Evolutionary conservation across 2,113 vertebrate genomes (phyloP), one percentile per base, ranked within the genome.

Genomic region (Cricetomys ansorgei): DNA sequence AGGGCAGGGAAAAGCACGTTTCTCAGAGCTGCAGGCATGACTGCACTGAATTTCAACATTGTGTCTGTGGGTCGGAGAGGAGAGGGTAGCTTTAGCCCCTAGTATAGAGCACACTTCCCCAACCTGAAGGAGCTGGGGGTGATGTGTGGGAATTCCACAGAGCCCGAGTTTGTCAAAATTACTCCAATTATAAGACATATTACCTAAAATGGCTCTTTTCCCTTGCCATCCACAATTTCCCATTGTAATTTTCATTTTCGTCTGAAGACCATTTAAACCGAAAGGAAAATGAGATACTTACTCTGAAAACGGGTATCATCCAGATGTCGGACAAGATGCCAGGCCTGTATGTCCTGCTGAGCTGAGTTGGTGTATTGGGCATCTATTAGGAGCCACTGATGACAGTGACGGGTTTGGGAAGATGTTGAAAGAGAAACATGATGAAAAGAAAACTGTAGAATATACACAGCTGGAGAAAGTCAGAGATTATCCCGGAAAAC

Each of bases 141-240:
- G 97, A 98, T 96, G 89, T 93, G 95, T 98, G 99, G 98, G 99
- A 99, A 99, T 99, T 99, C 99, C 98, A 98, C 98, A 98, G 99
- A 97, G 99, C 99, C 99, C 98, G 98, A 98, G 98, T 99, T 99
- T 98, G 98, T 99, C 98, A 98, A 99, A 99, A 99, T 99, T 99
- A 99, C 98, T 98, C 98, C 99, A 99, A 99, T 99, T 99, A 99
- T 98, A 98, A 99, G 77, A 99, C 99, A 99, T 98, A 99, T 99
- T 99, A 97, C 93, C 91, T 0, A 45, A 96, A 98, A 98, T 98
- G 97, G 96, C 89, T 97, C 96, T 98, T 97, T 99, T 99, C 99
- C 99, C 98, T 98, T 98, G 98, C 98, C 98, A 99, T 97, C 97
- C 98, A 98, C 92, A 96, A 99, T 99, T 99, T 99, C 99, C 98